Conservation (phyloP, 2,888 invertebrate genomes). For the Cyaniris semiargus region DNA sequence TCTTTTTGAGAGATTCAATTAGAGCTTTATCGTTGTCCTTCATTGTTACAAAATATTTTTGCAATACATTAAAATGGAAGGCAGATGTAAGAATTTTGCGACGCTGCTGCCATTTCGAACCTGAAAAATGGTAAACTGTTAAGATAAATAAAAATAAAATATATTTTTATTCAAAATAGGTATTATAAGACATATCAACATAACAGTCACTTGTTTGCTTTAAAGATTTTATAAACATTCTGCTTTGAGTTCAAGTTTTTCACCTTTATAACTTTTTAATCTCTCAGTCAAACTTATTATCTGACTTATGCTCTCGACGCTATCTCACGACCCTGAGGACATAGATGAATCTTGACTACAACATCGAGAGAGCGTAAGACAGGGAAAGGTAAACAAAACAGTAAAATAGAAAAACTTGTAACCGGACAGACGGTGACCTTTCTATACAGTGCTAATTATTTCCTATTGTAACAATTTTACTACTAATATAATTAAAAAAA, state of each 20-base stretch:
- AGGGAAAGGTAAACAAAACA: background rate
- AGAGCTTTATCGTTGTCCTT: conserved; percentile 60
- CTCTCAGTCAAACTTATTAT: background rate
- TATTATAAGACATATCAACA: no score
- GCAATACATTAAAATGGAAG: conserved; percentile 83
- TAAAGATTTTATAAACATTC: background rate
- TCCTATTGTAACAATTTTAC: no score
- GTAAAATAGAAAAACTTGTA: background rate
- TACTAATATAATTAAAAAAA: no score
- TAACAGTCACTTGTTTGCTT: background rate
- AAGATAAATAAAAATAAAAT: no score
- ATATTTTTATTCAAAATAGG: no score
- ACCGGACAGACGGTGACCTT: background rate
- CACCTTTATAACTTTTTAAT: background rate
- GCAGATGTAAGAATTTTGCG: conserved; percentile 83
- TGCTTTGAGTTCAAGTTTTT: background rate
- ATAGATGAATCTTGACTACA: background rate
- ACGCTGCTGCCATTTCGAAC: conserved; percentile 81
- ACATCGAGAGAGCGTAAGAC: background rate
- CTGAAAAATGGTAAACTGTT: conserved; percentile 48
- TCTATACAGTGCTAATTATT: no score
- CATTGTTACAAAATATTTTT: conserved; percentile 59
- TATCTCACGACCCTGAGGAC: background rate
- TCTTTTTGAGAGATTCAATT: conserved; percentile 39
- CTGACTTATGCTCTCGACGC: background rate